Conservation (phyloP, 2,888 invertebrate species). For the Xanthia icteritia region DNA sequence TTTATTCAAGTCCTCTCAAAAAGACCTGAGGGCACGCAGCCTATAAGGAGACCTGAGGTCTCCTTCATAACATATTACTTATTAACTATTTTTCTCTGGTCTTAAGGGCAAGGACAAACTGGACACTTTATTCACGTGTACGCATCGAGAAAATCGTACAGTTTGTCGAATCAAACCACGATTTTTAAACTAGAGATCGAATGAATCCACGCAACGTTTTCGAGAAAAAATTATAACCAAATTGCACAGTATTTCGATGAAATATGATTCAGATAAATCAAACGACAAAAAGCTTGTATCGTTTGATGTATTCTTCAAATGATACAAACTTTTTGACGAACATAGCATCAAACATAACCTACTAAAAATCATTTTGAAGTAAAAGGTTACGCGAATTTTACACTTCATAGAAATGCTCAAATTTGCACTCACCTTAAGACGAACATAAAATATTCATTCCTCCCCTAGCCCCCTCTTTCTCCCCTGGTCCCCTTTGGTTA, state of each 20-base stretch:
- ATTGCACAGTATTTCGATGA: background rate
- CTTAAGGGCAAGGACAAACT: slow-evolving; percentile 2
- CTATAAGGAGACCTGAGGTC: background rate
- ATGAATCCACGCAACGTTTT: background rate
- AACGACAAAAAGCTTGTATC: no score
- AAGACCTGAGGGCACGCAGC: background rate
- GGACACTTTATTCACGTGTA: background rate
- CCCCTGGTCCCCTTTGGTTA: slow-evolving; percentile 29
- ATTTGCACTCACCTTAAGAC: slow-evolving; percentile 47
- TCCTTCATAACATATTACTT: slow-evolving; percentile 42
- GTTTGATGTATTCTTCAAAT: no score
- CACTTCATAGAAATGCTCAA: slow-evolving; percentile 12
- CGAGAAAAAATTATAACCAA: background rate
- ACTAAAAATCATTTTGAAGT: no score
- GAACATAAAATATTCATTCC: slow-evolving; percentile 62
- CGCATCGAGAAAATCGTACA: background rate
- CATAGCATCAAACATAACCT: background rate
- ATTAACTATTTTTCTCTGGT: slow-evolving; percentile 18
- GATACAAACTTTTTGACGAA: background rate
- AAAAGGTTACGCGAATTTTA: background rate
- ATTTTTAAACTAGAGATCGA: background rate
- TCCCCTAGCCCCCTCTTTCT: background rate
- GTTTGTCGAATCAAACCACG: background rate
- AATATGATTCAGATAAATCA: background rate
- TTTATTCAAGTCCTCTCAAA: slow-evolving; percentile 6